A percentile compares a stretch with the other conserved stretches of the same genome.
Evolutionary conservation across 2,888 invertebrate genomes (phyloP).

Genomic region (Lomographa bimaculata): DNA sequence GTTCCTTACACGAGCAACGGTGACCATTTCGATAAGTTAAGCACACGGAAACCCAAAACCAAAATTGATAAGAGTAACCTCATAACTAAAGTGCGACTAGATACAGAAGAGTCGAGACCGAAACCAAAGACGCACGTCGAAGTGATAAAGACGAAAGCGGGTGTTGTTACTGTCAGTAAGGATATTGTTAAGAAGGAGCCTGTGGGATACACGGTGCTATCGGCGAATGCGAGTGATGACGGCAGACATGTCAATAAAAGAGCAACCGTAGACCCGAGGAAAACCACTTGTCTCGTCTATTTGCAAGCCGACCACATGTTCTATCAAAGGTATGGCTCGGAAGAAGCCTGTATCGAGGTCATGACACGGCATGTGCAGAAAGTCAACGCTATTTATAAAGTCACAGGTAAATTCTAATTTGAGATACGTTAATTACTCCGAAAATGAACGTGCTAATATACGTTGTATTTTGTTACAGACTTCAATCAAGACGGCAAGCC

Average conservation of each 20-base stretch:
- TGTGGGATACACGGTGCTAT: constrained; percentile 71
- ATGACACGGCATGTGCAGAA: constrained; percentile 97
- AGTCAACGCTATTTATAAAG: constrained; percentile 94
- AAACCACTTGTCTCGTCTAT: constrained; percentile 97
- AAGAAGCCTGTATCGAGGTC: constrained; percentile 97
- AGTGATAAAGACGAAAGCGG: constrained; percentile 86
- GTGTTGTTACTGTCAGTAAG: constrained; percentile 85
- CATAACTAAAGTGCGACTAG: constrained; percentile 79
- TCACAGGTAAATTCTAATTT: constrained; percentile 85
- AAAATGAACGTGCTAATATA: constrained; percentile 18
- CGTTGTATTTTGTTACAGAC: constrained; percentile 81
- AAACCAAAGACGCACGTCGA: constrained; percentile 87
- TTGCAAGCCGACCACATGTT: constrained; percentile 98
- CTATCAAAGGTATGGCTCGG: constrained; percentile 96
- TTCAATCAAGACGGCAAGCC: constrained; percentile 96
- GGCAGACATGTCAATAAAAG: constrained; percentile 86
- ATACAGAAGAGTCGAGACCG: constrained; percentile 81
- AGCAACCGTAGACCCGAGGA: constrained; percentile 91
- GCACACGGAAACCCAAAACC: constrained; percentile 77
- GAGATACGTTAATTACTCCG: constrained; percentile 5
- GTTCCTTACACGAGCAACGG: constrained; percentile 86
- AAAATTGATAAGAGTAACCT: constrained; percentile 81
- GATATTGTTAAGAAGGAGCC: constrained; percentile 85
- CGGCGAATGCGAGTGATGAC: constrained; percentile 78
- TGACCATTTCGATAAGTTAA: constrained; percentile 77